Evolutionary conservation across 1,140 invertebrate species (phyloP), one percentile per base, ranked within the genome.

Genomic region (Drosophila truncata): DNA sequence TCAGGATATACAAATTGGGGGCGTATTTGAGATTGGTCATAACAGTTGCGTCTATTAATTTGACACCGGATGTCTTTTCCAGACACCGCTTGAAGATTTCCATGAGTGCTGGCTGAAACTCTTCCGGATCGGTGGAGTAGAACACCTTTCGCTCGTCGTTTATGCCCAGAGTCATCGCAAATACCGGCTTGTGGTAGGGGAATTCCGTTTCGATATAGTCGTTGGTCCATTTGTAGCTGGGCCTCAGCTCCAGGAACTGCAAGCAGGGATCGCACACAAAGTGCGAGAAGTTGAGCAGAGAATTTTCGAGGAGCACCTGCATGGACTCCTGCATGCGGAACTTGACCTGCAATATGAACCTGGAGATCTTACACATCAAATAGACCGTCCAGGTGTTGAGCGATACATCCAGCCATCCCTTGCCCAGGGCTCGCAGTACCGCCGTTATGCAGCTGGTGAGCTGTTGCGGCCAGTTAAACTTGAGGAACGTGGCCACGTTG

Each of bases 311-410:
- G 6, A 92, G 59, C 1, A 91, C 75, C 57, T 92, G 83, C 74
- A 92, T 92, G 0, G 90, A 80, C 67, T 92, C 91, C 20, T 92
- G 91, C 91, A 92, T 92, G 14, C 91, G 90, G 29, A 92, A 92
- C 47, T 90, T 88, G 2, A 71, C 78, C 73, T 92, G 91, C 23
- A 88, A 13, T 6, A 92, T 67, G n/a, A 92, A 92, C 6, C 69
- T 57, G 0, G 83, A 92, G 16, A 88, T 91, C 29, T 92, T 92
- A 42, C 88, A 91, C 80, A 92, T 91, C 7, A 82, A 44, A 20
- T 76, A 92, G 7, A 92, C 84, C 0, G 61, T 80, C 83, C 90
- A 92, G 25, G 76, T 81, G 42, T 64, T 57, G 0, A 92, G 58
- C 1, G 73, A 54, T 11, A 92, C 91, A 33, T 92, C 91, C 37